phyloP scores from a whole-genome alignment of 2,797 vertebrate genomes.

The Hoplostethus mediterraneus region DNA sequence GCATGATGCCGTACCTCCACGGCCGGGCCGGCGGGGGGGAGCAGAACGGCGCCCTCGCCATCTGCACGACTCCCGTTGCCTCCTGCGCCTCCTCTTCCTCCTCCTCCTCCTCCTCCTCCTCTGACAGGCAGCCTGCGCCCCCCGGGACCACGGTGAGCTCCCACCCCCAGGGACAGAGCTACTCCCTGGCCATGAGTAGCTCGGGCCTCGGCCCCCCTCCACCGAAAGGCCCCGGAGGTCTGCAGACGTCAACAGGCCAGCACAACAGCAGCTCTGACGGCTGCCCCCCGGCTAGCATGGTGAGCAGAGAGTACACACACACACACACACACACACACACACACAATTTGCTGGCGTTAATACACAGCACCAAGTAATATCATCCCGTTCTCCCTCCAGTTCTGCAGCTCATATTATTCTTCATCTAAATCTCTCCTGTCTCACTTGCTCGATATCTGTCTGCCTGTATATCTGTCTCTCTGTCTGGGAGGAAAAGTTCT shows the following conservation, averaged over 20 bases:
- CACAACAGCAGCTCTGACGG: slow-evolving; percentile 73
- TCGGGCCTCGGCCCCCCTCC: slow-evolving; percentile 77
- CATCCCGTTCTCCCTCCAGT: not conserved
- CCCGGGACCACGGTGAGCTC: slow-evolving; percentile 77
- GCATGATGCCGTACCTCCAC: slow-evolving; percentile 87
- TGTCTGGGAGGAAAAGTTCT: not conserved
- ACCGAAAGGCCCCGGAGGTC: slow-evolving; percentile 72
- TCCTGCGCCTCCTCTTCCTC: slow-evolving; percentile 55
- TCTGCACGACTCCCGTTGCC: slow-evolving; percentile 56
- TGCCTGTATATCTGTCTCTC: not conserved
- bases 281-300: slow-evolving; percentile 69
- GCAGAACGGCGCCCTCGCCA: slow-evolving; percentile 66
- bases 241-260: slow-evolving; percentile 69
- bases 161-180: slow-evolving; percentile 81
- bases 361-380: not conserved
- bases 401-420: not conserved
- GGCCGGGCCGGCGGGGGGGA: slow-evolving; percentile 79
- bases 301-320: slow-evolving; percentile 69
- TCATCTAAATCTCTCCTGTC: not conserved
- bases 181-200: slow-evolving; percentile 82
- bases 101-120: slow-evolving; percentile 55
- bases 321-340: not conserved
- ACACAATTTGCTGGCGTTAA: not conserved
- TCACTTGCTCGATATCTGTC: not conserved
- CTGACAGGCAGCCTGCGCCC: slow-evolving; percentile 84